Conservation (phyloP, 2,797 vertebrate genomes). For the Myripristis jacobus region DNA sequence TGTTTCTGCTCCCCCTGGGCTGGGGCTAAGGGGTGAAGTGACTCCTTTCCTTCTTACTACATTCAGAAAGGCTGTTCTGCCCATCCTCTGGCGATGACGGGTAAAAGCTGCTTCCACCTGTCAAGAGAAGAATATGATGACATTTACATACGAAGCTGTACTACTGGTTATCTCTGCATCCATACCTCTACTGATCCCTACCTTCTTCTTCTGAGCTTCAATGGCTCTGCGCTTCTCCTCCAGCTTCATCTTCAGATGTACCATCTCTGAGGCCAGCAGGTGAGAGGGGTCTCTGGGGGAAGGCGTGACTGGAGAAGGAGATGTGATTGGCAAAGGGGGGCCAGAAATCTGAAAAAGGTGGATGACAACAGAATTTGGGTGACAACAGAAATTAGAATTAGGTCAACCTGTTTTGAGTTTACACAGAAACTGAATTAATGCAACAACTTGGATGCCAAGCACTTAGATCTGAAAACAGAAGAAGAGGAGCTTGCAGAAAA, state of each 20-base stretch:
- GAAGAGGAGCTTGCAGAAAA: too few relatives aligned
- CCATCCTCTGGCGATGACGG: conserved; percentile 95
- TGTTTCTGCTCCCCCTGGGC: conserved; percentile 83
- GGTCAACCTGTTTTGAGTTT: neutral
- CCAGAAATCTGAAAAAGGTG: conserved; percentile 62
- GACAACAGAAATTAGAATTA: neutral
- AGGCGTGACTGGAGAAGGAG: conserved; percentile 77
- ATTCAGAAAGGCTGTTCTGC: conserved; percentile 95
- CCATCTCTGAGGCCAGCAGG: conserved; percentile 95
- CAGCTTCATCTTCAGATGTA: conserved; percentile 96
- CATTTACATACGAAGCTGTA: neutral
- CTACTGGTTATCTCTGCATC: neutral
- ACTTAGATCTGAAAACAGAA: too few relatives aligned
- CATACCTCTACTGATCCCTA: conserved; percentile 9
- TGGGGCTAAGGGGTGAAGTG: conserved; percentile 84
- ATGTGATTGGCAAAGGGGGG: conserved; percentile 76
- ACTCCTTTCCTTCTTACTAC: conserved; percentile 95
- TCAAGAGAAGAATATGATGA: neutral
- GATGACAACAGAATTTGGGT: conserved; percentile 8
- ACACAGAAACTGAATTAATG: neutral
- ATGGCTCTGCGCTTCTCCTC: conserved; percentile 98
- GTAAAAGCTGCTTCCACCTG: conserved; percentile 95
- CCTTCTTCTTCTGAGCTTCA: conserved; percentile 97
- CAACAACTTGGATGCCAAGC: too few relatives aligned
- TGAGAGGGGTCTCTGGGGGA: conserved; percentile 90